Evolutionary conservation across 2,888 invertebrate genomes (phyloP), one percentile per base, ranked within the genome.

Genomic region (Eutolmus rufibarbis): DNA sequence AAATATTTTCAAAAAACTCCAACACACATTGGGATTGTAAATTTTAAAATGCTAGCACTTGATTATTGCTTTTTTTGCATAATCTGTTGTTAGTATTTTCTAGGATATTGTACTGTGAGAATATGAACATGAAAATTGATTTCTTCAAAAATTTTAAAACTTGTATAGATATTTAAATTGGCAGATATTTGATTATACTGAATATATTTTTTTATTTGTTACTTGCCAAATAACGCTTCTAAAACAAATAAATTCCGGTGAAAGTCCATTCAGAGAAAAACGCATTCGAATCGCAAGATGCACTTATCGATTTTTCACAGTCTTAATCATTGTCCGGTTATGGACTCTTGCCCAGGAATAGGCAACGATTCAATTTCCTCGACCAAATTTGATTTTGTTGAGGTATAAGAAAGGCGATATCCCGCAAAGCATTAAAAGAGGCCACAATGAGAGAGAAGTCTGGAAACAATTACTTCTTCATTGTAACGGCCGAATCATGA

Each of bases 221-320:
- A 7, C 34, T 34, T 34, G 34, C 34, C 34, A 4, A 34, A 34
- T 34, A 34, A 34, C 5, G 34, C 34, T 34, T 34, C 51, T 51
- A 51, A 51, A 51, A 51, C 51, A 51, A 51, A 51, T 66, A 23
- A 66, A 66, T 66, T 28, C 66, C 66, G 66, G 79, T 79, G 79
- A 79, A 79, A 79, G 79, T 79, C 28, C 16, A 79, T 79, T 79
- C 7, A 5, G 51, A 16, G 16, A 28, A 79, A 7, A 79, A 79
- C 78, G 78, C 78, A 46, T 43, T 43, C 56, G n/a, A 56, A 23
- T 23, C 23, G 8, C 31, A 9, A 23, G 14, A 9, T 51, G 51
- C 37, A 78, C 43, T 46, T 79, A 79, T 79, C 51, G n/a, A 79
- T 79, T 79, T 79, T 79, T 14, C 79, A 79, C 51, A 51, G 79